phyloP scores from a whole-genome alignment of 2,888 invertebrate genomes.

The Tenthredo scrophulariae region DNA sequence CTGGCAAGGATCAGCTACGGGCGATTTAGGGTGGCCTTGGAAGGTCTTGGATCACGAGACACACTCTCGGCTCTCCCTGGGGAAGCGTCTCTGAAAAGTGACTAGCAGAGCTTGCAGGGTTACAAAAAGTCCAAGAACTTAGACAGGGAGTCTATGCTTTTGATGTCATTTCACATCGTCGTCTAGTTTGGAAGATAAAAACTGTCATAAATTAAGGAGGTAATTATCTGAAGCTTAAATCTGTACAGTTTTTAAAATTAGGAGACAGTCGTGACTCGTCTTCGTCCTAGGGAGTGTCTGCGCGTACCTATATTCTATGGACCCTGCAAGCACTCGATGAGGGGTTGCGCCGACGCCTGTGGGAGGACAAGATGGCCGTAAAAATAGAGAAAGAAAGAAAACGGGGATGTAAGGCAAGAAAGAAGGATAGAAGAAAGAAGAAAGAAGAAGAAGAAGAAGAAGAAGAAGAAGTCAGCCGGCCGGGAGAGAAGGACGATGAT shows the following conservation, averaged over 20 bases:
- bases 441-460: not conserved
- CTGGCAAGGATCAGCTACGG: constrained; percentile 5
- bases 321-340: constrained; percentile 21
- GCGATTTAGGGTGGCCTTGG: constrained; percentile 1
- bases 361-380: constrained; percentile 19
- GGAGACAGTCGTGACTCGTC: not conserved
- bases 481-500: constrained; percentile 66
- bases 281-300: constrained; percentile 1
- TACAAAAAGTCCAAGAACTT: not conserved
- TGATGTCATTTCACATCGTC: not conserved
- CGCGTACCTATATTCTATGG: constrained; percentile 3
- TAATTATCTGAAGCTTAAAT: not conserved
- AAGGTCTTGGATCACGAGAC: constrained; percentile 12
- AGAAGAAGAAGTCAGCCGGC: constrained; percentile 2
- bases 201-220: not conserved
- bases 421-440: not conserved
- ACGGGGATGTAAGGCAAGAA: not conserved
- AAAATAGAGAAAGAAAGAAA: not conserved
- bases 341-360: constrained; percentile 24
- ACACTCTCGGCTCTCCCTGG: constrained; percentile 1
- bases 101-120: not conserved
- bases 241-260: not conserved
- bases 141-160: not conserved
- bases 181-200: not conserved
- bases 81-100: not conserved